These are phyloP conservation scores for Athalia circularis DNA, from an alignment of 2,888 invertebrate species.

Conservation along the genomic window DNA sequence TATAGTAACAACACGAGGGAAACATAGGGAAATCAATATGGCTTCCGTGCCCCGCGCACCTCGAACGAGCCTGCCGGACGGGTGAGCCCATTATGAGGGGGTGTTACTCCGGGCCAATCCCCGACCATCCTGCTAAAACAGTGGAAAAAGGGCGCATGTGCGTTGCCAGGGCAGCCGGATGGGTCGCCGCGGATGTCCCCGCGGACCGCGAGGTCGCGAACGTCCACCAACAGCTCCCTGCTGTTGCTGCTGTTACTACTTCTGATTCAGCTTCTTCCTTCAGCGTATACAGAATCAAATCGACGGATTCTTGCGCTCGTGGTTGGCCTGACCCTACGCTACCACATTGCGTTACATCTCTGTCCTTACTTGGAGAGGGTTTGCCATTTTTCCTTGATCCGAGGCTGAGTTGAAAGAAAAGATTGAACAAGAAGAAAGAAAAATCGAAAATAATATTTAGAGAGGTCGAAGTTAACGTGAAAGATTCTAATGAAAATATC, in stretches of 20 bases:
- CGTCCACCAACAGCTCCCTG: slow-evolving; percentile 31
- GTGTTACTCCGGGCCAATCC: slow-evolving; percentile 74
- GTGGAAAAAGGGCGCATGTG: slow-evolving; percentile 71
- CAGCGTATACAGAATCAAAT: slow-evolving; percentile 19
- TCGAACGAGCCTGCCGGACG: slow-evolving; percentile 65
- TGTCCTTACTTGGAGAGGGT: no score
- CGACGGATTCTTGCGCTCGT: slow-evolving; percentile 6
- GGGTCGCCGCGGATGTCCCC: slow-evolving; percentile 63
- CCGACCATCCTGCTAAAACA: slow-evolving; percentile 69
- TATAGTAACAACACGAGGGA: slow-evolving; percentile 74
- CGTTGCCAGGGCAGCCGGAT: slow-evolving; percentile 73
- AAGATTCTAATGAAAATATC: no score
- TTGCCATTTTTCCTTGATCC: no score
- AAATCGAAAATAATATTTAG: no score
- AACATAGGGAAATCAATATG: slow-evolving; percentile 75
- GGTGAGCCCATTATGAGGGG: slow-evolving; percentile 75
- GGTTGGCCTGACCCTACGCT: slow-evolving; percentile 26
- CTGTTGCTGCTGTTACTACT: neutral
- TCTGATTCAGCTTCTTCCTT: no score
- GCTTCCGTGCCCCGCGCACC: slow-evolving; percentile 69
- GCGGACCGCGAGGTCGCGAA: slow-evolving; percentile 41
- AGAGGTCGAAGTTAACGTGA: no score
- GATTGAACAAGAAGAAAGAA: no score
- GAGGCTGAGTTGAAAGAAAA: no score
- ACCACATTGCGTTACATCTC: slow-evolving; percentile 2